Evolutionary conservation across 2,113 vertebrate genomes (phyloP).

Genomic region (Vombatus ursinus): DNA sequence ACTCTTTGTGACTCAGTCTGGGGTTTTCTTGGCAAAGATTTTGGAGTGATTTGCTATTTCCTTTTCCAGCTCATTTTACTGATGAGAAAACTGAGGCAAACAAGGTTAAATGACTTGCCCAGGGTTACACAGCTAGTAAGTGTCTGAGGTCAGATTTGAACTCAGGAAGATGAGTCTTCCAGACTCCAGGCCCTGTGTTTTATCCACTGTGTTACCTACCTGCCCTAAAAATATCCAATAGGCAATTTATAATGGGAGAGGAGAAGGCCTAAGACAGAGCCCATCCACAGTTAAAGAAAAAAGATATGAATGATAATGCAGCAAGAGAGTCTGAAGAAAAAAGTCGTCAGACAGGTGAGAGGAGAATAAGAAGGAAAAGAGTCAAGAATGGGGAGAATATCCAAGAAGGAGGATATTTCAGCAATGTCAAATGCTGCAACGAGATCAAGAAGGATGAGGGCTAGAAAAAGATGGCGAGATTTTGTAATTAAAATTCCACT

Average conservation of each 20-base stretch:
- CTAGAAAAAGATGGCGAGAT: neutral
- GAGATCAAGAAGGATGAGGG: neutral
- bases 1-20: neutral
- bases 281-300: neutral
- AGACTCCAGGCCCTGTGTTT: neutral
- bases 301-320: neutral
- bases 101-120: neutral
- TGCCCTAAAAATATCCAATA: neutral
- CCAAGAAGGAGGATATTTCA: neutral
- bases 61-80: neutral
- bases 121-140: neutral
- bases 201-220: neutral
- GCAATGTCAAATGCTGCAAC: neutral
- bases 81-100: neutral
- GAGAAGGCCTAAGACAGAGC: neutral
- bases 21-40: neutral
- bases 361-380: neutral
- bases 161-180: neutral
- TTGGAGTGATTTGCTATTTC: neutral
- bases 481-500: neutral
- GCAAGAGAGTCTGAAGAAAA: neutral
- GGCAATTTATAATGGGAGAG: neutral
- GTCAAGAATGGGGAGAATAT: neutral
- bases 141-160: neutral
- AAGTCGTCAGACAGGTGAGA: neutral